A percentile compares a stretch with the other conserved stretches of the same genome.
phyloP scores from a whole-genome alignment of 2,113 vertebrate species.

The Ondatra zibethicus region DNA sequence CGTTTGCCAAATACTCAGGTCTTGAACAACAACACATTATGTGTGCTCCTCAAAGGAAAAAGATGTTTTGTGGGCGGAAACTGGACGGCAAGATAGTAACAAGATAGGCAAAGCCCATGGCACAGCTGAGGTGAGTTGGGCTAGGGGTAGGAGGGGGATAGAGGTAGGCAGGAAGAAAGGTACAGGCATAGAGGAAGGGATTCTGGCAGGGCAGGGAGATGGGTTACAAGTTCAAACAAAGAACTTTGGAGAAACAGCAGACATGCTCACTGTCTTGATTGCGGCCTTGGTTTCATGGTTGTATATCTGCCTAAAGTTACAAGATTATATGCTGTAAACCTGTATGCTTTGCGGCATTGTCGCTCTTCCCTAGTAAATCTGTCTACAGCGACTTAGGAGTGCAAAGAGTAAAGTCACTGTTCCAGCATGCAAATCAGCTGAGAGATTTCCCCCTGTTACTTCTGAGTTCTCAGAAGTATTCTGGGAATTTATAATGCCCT shows the following conservation, averaged over 20 bases:
- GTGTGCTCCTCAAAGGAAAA: slow-evolving; percentile 3
- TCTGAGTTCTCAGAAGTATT: background rate
- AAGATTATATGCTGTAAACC: background rate
- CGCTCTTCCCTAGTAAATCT: background rate
- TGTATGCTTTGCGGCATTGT: background rate
- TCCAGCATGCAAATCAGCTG: background rate
- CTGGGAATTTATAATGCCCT: background rate
- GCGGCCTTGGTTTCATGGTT: background rate
- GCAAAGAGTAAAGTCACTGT: no score
- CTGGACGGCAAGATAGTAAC: background rate
- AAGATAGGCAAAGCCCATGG: background rate
- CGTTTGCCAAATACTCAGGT: background rate
- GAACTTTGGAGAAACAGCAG: no score
- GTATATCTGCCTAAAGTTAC: background rate
- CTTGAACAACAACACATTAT: background rate
- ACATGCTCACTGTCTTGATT: background rate
- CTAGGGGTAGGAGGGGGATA: background rate
- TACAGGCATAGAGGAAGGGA: background rate
- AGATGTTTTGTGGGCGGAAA: background rate
- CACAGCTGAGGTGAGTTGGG: no score
- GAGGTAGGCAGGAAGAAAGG: no score
- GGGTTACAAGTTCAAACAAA: background rate
- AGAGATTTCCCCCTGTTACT: background rate
- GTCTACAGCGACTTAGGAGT: background rate
- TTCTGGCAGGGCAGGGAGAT: background rate